phyloP scores from a whole-genome alignment of 2,113 vertebrate genomes.

The Nipponia nippon region DNA sequence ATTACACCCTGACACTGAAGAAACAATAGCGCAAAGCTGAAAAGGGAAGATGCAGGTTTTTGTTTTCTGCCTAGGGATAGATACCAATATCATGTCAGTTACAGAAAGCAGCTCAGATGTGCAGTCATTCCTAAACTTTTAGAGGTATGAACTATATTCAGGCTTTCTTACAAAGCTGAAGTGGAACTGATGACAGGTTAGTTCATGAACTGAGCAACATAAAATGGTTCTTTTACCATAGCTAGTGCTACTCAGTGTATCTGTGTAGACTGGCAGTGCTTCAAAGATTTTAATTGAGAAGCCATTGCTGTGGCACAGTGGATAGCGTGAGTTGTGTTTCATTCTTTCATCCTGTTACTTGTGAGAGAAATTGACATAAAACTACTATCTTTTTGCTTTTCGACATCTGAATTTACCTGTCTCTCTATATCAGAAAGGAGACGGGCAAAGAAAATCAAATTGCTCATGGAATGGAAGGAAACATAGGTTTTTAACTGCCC shows the following conservation, averaged over 20 bases:
- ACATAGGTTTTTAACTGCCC: not conserved
- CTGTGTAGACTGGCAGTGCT: not conserved
- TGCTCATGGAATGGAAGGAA: not conserved
- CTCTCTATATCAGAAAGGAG: not conserved
- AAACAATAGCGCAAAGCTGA: not conserved
- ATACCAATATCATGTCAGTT: not conserved
- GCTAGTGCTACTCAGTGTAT: not conserved
- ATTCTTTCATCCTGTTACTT: not conserved
- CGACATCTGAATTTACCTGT: not conserved
- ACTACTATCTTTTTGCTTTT: accelerated
- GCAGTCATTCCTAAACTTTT: not conserved
- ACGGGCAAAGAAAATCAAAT: not conserved
- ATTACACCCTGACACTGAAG: not conserved
- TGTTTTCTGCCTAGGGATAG: not conserved
- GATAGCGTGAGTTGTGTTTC: not conserved
- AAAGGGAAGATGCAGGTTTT: not conserved
- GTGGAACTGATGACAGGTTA: not conserved
- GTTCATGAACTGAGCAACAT: not conserved
- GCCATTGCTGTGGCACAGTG: not conserved
- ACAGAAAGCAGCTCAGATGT: not conserved
- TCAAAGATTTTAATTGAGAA: not conserved
- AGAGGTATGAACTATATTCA: not conserved
- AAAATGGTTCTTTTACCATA: not conserved
- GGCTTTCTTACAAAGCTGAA: not conserved
- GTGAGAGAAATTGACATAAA: not conserved